Base-by-base conservation (phyloP, 2,797 vertebrate species). In the Ataeniobius toweri region DNA sequence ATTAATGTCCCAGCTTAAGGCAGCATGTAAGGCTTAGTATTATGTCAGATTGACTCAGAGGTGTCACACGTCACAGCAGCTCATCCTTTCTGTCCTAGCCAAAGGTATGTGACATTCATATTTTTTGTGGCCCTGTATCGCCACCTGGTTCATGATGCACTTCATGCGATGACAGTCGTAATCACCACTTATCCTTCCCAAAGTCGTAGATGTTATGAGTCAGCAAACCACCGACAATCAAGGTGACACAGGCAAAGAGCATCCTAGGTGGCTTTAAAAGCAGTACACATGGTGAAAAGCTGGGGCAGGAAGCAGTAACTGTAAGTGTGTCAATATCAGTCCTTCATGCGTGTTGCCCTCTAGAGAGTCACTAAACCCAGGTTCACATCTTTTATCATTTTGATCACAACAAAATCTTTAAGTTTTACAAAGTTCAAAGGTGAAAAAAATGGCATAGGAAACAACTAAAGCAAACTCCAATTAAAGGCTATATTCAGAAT, bases 151-250 rank as follows among this genome's bases (percentile, higher is more conserved):
- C 87, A 75, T 84, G 77, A 76, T 88, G 78, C 82, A 81, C 85
- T 79, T 84, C 77, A 80, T n/a, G 12, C 79, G 59, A 20, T 79
- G 83, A 72, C 83, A 84, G 77, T 75, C 59, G 71, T 80, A 86
- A 87, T 41, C 39, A 76, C 72, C 80, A 85, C 81, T 85, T 92
- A 81, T 79, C 91, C 88, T 83, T 89, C 71, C 71, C 91, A 93
- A 93, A 91, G 91, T 92, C 89, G 89, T 59, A 18, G 73, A 90
- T 84, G 84, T 80, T 73, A 73, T 81, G 91, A 91, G 86, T 93
- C 91, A 93, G 89, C 91, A 88, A 77, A 76, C 65, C 78, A 77
- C 61, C 80, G 88, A 84, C 86, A 86, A 50, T 10, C 55, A 50
- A 53, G 65, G 80, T 76, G 76, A 79, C 24, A 16, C 72, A 5